A percentile compares a stretch with the other conserved stretches of the same genome.
These are phyloP conservation scores for Mesorhabditis spiculigera DNA, from an alignment of 2,888 invertebrate genomes.

Conservation along the genomic window DNA sequence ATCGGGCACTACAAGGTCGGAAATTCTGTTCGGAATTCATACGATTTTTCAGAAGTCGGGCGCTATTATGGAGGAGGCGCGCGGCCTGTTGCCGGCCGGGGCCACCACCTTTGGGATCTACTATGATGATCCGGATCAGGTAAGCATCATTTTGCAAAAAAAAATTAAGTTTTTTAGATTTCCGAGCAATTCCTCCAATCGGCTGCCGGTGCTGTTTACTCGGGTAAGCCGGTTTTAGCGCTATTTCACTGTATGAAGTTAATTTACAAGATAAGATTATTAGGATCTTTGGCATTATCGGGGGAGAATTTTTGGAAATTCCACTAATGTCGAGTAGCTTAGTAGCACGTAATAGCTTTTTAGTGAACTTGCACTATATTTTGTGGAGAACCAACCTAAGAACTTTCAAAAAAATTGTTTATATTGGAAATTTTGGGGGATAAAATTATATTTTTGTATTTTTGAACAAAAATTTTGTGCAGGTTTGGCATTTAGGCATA, in stretches of 20 bases:
- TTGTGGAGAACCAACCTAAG: conserved; percentile 2
- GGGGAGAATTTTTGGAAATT: no score
- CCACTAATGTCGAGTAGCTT: no score
- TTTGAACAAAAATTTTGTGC: no score
- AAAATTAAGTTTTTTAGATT: conserved; percentile 13
- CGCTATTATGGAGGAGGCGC: conserved; percentile 20
- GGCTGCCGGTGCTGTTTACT: conserved; percentile 45
- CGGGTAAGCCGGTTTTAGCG: conserved; percentile 13
- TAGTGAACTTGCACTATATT: no score
- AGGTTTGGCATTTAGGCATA: no score
- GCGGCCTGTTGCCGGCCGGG: conserved; percentile 23
- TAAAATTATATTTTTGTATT: no score
- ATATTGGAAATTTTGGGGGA: no score
- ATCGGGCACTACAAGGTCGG: conserved; percentile 35
- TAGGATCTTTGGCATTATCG: no score
- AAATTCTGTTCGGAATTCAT: conserved; percentile 9
- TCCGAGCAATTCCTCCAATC: conserved; percentile 36
- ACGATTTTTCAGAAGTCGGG: conserved; percentile 4
- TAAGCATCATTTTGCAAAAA: conserved; percentile 11
- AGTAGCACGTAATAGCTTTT: no score
- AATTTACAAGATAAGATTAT: no score
- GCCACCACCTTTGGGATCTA: conserved; percentile 40
- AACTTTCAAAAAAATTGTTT: background rate
- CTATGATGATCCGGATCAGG: conserved; percentile 40
- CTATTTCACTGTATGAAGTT: no score